Conservation (phyloP, 2,888 invertebrate species). For the Allophyes oxyacanthae region DNA sequence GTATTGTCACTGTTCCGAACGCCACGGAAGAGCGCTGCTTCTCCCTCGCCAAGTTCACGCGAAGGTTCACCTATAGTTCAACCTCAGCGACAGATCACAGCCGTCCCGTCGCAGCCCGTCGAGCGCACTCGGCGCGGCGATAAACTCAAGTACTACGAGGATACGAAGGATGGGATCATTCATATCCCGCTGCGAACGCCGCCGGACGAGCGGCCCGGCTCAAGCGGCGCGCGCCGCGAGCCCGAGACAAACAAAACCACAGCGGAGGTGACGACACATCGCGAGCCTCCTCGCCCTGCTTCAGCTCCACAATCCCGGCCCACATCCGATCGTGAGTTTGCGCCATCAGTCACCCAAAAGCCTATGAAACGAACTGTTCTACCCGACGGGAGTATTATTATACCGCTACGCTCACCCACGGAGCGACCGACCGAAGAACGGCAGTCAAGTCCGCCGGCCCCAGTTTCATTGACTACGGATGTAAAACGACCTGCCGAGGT, state of each 20-base stretch:
- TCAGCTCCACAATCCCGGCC: conserved; percentile 61
- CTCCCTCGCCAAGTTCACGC: conserved; percentile 77
- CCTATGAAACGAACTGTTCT: conserved; percentile 78
- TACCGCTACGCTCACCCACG: conserved; percentile 87
- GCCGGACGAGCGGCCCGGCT: conserved; percentile 89
- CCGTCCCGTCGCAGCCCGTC: conserved; percentile 43
- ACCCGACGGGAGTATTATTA: conserved; percentile 89
- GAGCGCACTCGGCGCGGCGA: conserved; percentile 64
- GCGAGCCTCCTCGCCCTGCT: conserved; percentile 62
- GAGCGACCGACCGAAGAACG: conserved; percentile 65
- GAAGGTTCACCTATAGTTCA: conserved; percentile 75
- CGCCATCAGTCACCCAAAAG: conserved; percentile 72
- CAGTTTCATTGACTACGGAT: conserved; percentile 1
- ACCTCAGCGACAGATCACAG: conserved; percentile 65
- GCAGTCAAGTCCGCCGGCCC: conserved; percentile 34
- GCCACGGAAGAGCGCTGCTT: conserved; percentile 76
- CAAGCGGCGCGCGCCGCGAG: conserved; percentile 51
- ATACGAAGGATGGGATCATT: conserved; percentile 90
- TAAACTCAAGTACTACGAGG: conserved; percentile 90
- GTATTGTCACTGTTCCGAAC: conserved; percentile 92
- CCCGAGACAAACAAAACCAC: conserved; percentile 43
- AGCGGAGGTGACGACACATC: conserved; percentile 36
- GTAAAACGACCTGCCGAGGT: conserved; percentile 7
- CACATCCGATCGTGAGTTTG: conserved; percentile 67
- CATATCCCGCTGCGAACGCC: conserved; percentile 94